Base-by-base conservation (phyloP, 2,888 invertebrate species). In the Caenorhabditis sp. region DNA sequence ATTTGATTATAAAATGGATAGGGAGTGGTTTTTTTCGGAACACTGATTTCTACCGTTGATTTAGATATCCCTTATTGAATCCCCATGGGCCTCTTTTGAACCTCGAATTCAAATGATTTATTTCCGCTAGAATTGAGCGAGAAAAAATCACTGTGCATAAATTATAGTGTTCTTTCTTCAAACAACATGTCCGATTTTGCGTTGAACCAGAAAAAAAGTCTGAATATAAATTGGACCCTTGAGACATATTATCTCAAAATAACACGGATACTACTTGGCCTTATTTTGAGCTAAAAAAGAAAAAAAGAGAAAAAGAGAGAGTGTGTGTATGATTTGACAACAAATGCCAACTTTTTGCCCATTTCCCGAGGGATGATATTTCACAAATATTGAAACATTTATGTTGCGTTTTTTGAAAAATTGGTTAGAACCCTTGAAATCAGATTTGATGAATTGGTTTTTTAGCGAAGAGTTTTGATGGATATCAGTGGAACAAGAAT, bases 211-310 rank as follows among this genome's bases (percentile, higher is more conserved):
- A n/a, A 17, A 56, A 23, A 25, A 56, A 4, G 38, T 20, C 31
- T 36, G 58, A 38, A 58, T 20, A 58, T 17, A 43, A 17, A 43
- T 43, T 43, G 43, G 12, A 43, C 43, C 43, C 43, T 26, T 23
- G 65, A 58, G 70, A 62, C 62, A 62, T 36, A 70, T 70, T 70
- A 70, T 70, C 65, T 70, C 58, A 53, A 70, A 70, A 70, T 65
- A 70, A 65, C 70, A 38, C 53, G 58, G 54, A 43, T 63, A 57
- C 58, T 67, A 36, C 17, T 43, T 12, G 43, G 43, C 3, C 8
- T 14, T 43, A 4, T 4, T 31, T 31, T n/a, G n/a, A n/a, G 31
- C 31, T 31, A 10, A 31, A 4, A 31, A 31, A n/a, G n/a, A n/a
- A 31, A 31, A 31, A 31, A 31, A 7, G 5, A 10, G 31, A 31